Evolutionary conservation across 2,797 vertebrate species (phyloP).

Genomic region (Carduelis carduelis): DNA sequence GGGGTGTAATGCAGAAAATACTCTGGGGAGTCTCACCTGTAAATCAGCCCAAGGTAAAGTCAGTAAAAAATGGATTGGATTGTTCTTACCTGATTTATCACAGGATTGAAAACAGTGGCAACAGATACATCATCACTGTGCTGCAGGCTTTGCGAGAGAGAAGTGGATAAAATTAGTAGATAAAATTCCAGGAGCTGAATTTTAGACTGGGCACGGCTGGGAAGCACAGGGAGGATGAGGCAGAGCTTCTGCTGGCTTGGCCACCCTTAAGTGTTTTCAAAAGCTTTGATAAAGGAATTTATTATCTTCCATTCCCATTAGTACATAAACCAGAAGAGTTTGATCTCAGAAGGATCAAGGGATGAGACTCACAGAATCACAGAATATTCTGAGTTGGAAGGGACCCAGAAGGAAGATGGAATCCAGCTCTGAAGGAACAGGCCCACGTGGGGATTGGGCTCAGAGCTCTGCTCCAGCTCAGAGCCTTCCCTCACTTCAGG

Average conservation of each 20-base stretch:
- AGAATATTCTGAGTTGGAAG: background rate
- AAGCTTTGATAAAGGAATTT: background rate
- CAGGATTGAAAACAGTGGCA: background rate
- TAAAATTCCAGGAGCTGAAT: background rate
- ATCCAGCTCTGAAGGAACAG: no score
- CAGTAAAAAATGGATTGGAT: background rate
- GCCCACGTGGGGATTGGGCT: no score
- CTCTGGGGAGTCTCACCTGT: background rate
- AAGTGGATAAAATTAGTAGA: background rate
- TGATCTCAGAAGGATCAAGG: background rate
- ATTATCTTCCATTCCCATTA: background rate
- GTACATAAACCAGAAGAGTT: background rate
- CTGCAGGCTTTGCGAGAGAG: fast-evolving
- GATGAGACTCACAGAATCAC: background rate
- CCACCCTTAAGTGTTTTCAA: fast-evolving
- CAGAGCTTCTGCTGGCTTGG: background rate
- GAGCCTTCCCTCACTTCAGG: background rate
- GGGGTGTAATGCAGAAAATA: background rate
- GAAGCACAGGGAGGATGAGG: background rate
- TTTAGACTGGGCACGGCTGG: background rate
- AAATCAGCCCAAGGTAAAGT: background rate
- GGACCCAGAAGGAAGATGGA: fast-evolving
- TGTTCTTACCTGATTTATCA: background rate
- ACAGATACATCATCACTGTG: fast-evolving
- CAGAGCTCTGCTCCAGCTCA: background rate